A percentile compares a stretch with the other conserved stretches of the same genome.
Conservation (phyloP, 2,113 vertebrate genomes). For the Tiliqua scincoides region DNA sequence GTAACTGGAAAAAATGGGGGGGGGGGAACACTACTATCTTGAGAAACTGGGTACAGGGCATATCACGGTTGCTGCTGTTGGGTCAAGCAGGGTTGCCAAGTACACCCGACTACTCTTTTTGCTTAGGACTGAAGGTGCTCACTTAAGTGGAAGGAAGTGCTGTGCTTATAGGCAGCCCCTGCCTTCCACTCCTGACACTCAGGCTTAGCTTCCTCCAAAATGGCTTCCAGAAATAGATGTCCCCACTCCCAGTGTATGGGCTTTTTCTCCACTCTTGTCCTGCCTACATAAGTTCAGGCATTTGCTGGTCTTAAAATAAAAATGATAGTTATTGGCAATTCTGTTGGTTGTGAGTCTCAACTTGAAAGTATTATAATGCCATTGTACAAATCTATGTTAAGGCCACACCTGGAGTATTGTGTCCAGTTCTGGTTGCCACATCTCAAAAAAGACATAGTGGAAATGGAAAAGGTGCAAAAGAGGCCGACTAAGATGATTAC, state of each 20-base stretch:
- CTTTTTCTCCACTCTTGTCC: background rate
- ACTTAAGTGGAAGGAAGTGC: background rate
- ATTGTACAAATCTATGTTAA: too few species aligned
- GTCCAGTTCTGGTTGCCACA: too few species aligned
- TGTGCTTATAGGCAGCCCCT: background rate
- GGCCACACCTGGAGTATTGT: too few species aligned
- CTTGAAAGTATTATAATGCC: too few species aligned
- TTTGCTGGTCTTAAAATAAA: background rate
- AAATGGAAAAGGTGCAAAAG: too few species aligned
- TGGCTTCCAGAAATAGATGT: background rate
- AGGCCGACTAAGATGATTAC: too few species aligned
- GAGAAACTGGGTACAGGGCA: background rate
- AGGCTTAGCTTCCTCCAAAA: background rate
- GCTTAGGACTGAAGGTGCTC: too few species aligned
- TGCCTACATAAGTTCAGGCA: background rate
- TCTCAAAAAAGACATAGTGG: too few species aligned
- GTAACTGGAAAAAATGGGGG: background rate
- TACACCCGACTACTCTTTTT: background rate
- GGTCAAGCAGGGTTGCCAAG: background rate
- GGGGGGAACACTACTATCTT: background rate
- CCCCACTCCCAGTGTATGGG: too few species aligned
- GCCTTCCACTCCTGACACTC: background rate
- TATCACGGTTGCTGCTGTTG: background rate
- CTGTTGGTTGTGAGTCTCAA: background rate
- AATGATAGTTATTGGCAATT: conserved; percentile 5